A percentile compares a stretch with the other conserved stretches of the same genome.
These are phyloP conservation scores for Palaemon carinicauda DNA, from an alignment of 1,140 invertebrate species.

Conservation along the genomic window DNA sequence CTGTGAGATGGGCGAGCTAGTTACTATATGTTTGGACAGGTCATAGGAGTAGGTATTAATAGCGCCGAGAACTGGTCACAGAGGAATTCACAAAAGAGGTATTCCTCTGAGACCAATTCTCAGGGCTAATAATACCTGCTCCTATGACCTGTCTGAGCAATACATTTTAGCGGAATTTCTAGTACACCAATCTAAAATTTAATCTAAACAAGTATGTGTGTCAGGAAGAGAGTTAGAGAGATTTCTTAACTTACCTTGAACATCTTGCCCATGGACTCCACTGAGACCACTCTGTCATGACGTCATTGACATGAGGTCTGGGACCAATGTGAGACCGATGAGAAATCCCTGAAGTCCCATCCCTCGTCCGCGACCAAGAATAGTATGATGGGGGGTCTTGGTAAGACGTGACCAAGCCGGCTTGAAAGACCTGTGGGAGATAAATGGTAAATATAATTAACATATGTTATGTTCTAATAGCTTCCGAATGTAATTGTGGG, in stretches of 20 bases:
- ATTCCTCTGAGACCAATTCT: too few species aligned
- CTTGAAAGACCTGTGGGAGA: background rate
- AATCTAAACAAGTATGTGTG: background rate
- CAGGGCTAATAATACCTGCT: too few species aligned
- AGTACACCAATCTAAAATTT: too few species aligned
- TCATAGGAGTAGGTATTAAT: too few species aligned
- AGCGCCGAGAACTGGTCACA: too few species aligned
- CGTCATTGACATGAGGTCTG: conserved; percentile 22
- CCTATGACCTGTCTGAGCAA: too few species aligned
- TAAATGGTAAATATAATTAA: background rate
- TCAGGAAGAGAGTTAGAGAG: too few species aligned
- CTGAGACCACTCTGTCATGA: conserved; percentile 46
- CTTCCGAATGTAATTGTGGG: background rate
- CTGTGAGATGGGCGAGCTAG: too few species aligned
- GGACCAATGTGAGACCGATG: conserved; percentile 33
- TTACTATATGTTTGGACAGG: too few species aligned
- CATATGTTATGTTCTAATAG: too few species aligned
- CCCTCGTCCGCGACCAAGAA: background rate
- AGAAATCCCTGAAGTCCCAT: background rate
- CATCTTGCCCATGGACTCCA: conserved; percentile 32
- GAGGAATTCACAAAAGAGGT: too few species aligned
- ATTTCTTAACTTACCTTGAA: conserved; percentile 21
- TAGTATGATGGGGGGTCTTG: conserved; percentile 26
- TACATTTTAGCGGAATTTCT: too few species aligned
- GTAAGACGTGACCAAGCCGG: background rate